Conservation (phyloP, 2,113 vertebrate species). For the Callipepla californica region DNA sequence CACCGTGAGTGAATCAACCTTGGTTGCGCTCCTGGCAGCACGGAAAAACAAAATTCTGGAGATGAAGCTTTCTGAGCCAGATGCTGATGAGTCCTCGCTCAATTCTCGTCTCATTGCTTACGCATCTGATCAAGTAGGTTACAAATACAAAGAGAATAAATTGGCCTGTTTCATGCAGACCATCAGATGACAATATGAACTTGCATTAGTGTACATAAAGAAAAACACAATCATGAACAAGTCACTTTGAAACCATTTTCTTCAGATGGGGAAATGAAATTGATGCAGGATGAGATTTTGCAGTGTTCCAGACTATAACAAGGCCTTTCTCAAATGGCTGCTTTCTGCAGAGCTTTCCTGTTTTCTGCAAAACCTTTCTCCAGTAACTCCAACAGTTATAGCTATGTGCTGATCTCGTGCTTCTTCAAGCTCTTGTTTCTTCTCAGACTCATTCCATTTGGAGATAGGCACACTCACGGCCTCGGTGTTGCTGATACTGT, state of each 20-base stretch:
- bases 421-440: background rate
- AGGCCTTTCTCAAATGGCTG: background rate
- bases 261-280: background rate
- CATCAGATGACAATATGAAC: background rate
- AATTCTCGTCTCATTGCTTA: constrained; percentile 92
- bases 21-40: constrained; percentile 91
- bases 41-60: constrained; percentile 91
- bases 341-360: constrained; percentile 8
- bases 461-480: background rate
- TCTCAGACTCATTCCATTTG: background rate
- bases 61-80: constrained; percentile 80
- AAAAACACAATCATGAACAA: background rate
- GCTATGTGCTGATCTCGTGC: background rate
- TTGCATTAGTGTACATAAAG: background rate
- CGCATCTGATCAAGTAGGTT: constrained; percentile 90
- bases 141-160: background rate
- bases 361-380: background rate
- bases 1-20: constrained; percentile 93
- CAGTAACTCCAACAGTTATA: background rate
- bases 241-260: background rate
- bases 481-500: background rate
- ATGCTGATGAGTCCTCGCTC: constrained; percentile 85
- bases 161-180: background rate
- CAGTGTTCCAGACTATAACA: background rate
- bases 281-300: background rate